Evolutionary conservation across 1,140 invertebrate genomes (phyloP), one percentile per base, ranked within the genome.

Genomic region (Dinoponera quadriceps): DNA sequence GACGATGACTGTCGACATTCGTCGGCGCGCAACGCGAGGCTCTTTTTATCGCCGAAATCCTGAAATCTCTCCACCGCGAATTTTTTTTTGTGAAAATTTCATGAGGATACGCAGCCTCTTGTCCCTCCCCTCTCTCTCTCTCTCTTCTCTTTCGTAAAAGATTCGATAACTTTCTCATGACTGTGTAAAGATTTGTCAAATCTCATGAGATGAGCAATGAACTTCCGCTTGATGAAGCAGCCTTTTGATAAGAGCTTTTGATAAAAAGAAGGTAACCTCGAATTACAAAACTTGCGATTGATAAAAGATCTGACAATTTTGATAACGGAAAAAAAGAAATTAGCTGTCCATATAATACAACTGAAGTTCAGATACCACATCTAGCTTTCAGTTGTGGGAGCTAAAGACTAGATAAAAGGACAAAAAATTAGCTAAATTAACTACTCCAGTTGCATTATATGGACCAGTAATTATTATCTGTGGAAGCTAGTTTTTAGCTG

Each of bases 1-100:
- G 20, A 65, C 82, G 71, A 84, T 88, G 87, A 88, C 87, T 87
- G 51, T 82, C 20, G 77, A 77, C 62, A 85, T 87, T 84, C 48
- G 48, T 65, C 38, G 62, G 60, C 75, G 49, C 38, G 29, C 78
- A 49, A 38, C 68, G 54, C 11, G n/a, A 7, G 33, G 13, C 25
- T 38, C 25, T 74, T 59, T 27, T 51, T 44, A 27, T 22, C 80
- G 66, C 33, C 44, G 33, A 66, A 75, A 68, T 68, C 54, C 44
- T 29, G 22, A 69, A 69, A 44, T 68, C 22, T 20, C 49, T 20
- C 44, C 49, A 33, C 22, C 16, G 62, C 11, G n/a, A 62, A 66
- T 83, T 78, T 55, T 57, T 44, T 57, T 27, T 22, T 7, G 16
- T 55, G 63, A 22, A 69, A 55, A 57, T 69, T 78, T 57, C 22